Evolutionary conservation across 1,140 invertebrate species (phyloP).

Genomic region (Grapholita molesta): DNA sequence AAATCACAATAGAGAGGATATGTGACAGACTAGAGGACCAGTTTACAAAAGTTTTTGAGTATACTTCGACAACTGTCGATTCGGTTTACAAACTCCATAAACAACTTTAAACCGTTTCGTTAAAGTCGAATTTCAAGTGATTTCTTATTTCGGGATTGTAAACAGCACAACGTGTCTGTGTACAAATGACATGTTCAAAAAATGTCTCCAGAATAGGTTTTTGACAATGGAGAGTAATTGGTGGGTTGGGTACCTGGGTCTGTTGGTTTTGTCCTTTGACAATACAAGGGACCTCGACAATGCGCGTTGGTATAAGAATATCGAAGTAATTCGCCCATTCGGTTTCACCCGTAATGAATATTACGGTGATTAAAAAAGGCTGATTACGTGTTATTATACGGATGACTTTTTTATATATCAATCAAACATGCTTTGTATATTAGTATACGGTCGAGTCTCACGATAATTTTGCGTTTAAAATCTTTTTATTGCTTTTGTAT

Average conservation of each 20-base stretch:
- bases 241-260: slow-evolving; percentile 75
- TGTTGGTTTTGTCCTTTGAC: slow-evolving; percentile 59
- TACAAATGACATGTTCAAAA: slow-evolving; percentile 68
- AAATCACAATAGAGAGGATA: slow-evolving; percentile 70
- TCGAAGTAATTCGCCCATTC: slow-evolving; percentile 58
- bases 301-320: slow-evolving; percentile 50
- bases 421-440: slow-evolving; percentile 8
- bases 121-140: neutral
- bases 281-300: slow-evolving; percentile 63
- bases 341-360: slow-evolving; percentile 36
- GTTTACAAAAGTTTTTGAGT: slow-evolving; percentile 62
- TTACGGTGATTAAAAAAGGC: slow-evolving; percentile 22
- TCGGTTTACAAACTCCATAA: neutral
- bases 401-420: neutral
- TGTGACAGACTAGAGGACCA: slow-evolving; percentile 72
- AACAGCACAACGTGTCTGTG: slow-evolving; percentile 30
- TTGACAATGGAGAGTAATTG: slow-evolving; percentile 74
- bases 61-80: slow-evolving; percentile 32
- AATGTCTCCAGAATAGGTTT: slow-evolving; percentile 71
- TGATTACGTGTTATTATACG: slow-evolving; percentile 29
- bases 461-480: too few relatives aligned
- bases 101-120: neutral
- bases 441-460: too few relatives aligned
- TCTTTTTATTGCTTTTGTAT: too few relatives aligned
- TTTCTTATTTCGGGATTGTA: slow-evolving; percentile 17